Evolutionary conservation across 2,888 invertebrate genomes (phyloP), one percentile per base, ranked within the genome.

Genomic region (Chrysina gloriosa): DNA sequence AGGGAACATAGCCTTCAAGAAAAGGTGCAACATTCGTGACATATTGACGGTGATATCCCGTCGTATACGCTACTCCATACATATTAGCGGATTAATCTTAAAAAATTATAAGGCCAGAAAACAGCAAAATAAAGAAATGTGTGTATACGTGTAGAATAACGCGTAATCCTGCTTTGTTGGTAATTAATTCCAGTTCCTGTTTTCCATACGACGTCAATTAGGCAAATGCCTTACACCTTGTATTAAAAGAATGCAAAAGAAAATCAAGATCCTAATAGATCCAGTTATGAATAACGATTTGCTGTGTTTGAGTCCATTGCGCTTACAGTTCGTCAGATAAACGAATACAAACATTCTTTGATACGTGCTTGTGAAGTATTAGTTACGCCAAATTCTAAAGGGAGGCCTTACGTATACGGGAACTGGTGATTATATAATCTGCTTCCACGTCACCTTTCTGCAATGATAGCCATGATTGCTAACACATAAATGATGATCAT

Each of bases 251-350:
- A n/a, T n/a, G n/a, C n/a, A n/a, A n/a, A n/a, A 21, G 2, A 45
- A 9, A 21, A 45, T 29, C 31, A 2, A 27, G 50, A 29, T 25
- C 14, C 16, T 50, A 7, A 31, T 19, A 19, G 9, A 52, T 4
- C 52, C 16, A 29, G 52, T 52, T 52, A 52, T 52, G 29, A 52
- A 52, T 52, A 52, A 52, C 11, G 52, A 52, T 52, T 52, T 52
- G 52, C 52, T 3, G 31, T 52, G 52, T 31, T 9, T 16, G 29
- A 31, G 16, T 14, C 52, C 11, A 31, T 31, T 31, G 25, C 25
- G 4, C 31, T 45, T 36, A 36, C n/a, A 11, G n/a, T n/a, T n/a
- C n/a, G n/a, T n/a, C n/a, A n/a, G n/a, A n/a, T n/a, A 45, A 7
- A 45, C 5, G 16, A 19, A 7, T 7, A 45, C 19, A 45, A 45